A percentile compares a stretch with the other conserved stretches of the same genome.
Evolutionary conservation across 2,113 vertebrate species (phyloP).

Genomic region (Numida meleagris): DNA sequence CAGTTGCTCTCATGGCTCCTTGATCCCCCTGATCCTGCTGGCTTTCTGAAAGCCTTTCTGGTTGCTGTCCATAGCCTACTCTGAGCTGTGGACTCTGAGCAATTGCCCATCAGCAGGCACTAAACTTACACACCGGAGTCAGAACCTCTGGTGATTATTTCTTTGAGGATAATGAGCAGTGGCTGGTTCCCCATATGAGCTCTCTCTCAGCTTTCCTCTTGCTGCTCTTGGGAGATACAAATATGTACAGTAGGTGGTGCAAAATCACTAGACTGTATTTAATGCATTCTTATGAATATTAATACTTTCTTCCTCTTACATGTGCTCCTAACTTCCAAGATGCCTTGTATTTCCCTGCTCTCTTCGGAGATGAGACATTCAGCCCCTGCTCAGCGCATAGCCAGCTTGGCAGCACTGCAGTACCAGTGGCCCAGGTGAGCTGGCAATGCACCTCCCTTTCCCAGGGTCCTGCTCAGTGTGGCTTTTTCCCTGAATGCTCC

Average conservation of each 20-base stretch:
- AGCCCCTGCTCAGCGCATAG: background rate
- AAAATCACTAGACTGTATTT: background rate
- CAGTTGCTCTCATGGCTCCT: background rate
- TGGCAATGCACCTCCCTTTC: background rate
- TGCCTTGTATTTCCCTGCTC: background rate
- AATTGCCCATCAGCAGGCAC: no score
- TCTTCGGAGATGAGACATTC: background rate
- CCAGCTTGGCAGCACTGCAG: background rate
- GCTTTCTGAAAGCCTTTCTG: background rate
- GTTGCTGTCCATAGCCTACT: background rate
- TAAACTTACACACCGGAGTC: background rate
- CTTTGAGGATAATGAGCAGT: background rate
- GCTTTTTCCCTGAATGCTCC: background rate
- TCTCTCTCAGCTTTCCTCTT: background rate
- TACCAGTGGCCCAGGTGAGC: background rate
- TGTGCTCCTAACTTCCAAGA: background rate
- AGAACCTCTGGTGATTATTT: background rate
- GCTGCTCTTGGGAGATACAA: background rate
- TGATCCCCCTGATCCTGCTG: background rate
- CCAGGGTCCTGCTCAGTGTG: background rate
- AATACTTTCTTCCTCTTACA: background rate
- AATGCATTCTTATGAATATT: background rate
- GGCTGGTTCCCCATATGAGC: background rate
- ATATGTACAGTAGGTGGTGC: fast-evolving
- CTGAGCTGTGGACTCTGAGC: background rate